phyloP scores from a whole-genome alignment of 2,888 invertebrate genomes.

The Crocallis elinguaria region DNA sequence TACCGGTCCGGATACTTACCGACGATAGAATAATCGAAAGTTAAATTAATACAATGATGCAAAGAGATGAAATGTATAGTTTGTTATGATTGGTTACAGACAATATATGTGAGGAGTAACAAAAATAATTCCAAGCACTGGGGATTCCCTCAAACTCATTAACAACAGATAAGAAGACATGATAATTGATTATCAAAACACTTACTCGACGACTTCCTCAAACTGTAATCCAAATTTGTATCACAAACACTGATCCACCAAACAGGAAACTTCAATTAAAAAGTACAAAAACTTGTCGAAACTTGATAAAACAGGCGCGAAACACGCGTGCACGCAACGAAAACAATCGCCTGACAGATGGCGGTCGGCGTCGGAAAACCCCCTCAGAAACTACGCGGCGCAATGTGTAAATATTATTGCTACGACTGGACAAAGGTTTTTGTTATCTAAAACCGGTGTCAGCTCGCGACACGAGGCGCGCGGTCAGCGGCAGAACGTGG shows the following conservation, averaged over 20 bases:
- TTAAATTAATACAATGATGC: constrained; percentile 23
- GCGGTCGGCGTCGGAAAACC: constrained; percentile 78
- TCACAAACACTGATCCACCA: constrained; percentile 57
- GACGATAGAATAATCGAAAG: constrained; percentile 6
- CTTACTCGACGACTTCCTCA: constrained; percentile 64
- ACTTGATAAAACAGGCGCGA: constrained; percentile 71
- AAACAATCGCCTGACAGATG: constrained; percentile 77
- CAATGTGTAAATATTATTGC: constrained; percentile 80
- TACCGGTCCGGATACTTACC: background rate
- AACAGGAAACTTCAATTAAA: constrained; percentile 54
- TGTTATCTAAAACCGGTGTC: constrained; percentile 80
- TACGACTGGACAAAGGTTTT: constrained; percentile 83
- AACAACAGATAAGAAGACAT: constrained; percentile 3
- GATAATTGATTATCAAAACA: constrained; percentile 30
- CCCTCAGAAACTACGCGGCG: constrained; percentile 75
- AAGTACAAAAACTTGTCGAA: constrained; percentile 71
- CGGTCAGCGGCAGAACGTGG: constrained; percentile 76
- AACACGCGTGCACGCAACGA: constrained; percentile 76
- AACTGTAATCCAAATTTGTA: constrained; percentile 74
- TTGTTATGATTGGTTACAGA: too few species aligned
- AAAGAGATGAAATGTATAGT: constrained; percentile 26
- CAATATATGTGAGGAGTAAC: too few species aligned
- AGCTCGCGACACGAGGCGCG: constrained; percentile 72
- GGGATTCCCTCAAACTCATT: constrained; percentile 7
- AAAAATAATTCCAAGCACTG: background rate